phyloP scores from a whole-genome alignment of 2,888 invertebrate species.

The Mermis nigrescens region DNA sequence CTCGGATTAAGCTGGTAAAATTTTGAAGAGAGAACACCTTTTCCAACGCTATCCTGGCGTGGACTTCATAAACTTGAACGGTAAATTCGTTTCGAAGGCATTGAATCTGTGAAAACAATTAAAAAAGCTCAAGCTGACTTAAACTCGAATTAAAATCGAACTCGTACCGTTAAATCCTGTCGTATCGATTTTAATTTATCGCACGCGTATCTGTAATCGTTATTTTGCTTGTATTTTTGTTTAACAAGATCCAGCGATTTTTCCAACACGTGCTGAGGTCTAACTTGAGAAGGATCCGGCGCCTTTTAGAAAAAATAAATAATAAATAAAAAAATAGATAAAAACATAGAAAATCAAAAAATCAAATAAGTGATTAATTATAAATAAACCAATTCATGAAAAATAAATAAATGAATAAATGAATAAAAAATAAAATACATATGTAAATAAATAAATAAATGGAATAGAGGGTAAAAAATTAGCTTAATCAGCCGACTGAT shows the following conservation, averaged over 20 bases:
- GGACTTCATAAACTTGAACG: slow-evolving; percentile 94
- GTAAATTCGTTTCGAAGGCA: slow-evolving; percentile 82
- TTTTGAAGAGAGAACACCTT: slow-evolving; percentile 42
- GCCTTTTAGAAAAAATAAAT: slow-evolving; percentile 44
- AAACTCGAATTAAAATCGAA: not conserved
- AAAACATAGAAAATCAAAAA: no score
- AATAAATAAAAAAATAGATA: no score
- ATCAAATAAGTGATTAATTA: slow-evolving; percentile 9
- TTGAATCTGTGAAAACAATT: slow-evolving; percentile 52
- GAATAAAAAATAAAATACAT: no score
- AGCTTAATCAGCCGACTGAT: no score
- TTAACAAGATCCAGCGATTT: slow-evolving; percentile 74
- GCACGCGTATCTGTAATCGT: slow-evolving; percentile 88
- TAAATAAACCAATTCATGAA: not conserved
- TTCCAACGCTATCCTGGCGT: slow-evolving; percentile 88
- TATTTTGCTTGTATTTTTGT: slow-evolving; percentile 64
- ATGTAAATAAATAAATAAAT: no score
- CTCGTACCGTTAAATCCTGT: slow-evolving; percentile 82
- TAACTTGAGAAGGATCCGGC: slow-evolving; percentile 61
- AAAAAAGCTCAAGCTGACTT: not conserved
- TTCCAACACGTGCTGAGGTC: slow-evolving; percentile 65
- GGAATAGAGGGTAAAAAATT: no score
- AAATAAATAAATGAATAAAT: no score
- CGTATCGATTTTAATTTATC: slow-evolving; percentile 95
- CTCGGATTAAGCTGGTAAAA: not conserved